Percentiles rank a stretch among this genome's conserved stretches.
These are phyloP conservation scores for Cyphomyrus discorhynchus DNA, from an alignment of 2,113 vertebrate genomes.

Conservation along the genomic window DNA sequence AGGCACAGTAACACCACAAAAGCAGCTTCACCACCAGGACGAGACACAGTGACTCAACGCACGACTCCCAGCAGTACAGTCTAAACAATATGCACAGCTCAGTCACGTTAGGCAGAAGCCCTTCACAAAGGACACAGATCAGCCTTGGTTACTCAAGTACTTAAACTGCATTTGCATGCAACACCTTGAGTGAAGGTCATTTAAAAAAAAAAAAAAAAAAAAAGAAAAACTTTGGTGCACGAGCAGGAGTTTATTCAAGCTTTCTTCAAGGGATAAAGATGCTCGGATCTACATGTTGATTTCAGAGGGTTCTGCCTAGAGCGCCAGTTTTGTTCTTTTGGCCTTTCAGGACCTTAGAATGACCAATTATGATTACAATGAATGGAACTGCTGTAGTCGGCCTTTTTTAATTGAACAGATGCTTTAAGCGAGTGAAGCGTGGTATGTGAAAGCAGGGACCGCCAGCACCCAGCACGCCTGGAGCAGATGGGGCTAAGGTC, in stretches of 20 bases:
- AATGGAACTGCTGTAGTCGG: background rate
- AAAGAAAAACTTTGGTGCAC: too few relatives aligned
- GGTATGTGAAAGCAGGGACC: background rate
- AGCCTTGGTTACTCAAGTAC: background rate
- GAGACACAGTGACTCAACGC: background rate
- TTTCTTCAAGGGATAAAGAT: background rate
- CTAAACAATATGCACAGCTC: background rate
- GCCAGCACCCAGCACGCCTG: background rate
- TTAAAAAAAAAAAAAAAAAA: background rate
- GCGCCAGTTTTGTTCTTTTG: background rate
- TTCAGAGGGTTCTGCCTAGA: background rate
- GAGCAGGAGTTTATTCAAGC: background rate
- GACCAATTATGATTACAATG: background rate
- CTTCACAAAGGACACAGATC: background rate
- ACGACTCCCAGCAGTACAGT: background rate
- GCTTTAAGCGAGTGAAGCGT: background rate
- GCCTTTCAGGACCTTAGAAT: background rate
- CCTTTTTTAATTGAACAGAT: background rate
- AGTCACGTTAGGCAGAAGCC: background rate
- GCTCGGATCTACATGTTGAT: background rate
- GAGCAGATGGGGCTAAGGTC: background rate
- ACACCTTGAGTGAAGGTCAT: background rate
- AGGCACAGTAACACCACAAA: background rate
- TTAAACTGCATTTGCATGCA: background rate
- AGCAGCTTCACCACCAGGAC: background rate